These are phyloP conservation scores for Morbakka virulenta DNA, from an alignment of 30 jellyfish, hydroid and myxozoan species.

Conservation along the genomic window DNA sequence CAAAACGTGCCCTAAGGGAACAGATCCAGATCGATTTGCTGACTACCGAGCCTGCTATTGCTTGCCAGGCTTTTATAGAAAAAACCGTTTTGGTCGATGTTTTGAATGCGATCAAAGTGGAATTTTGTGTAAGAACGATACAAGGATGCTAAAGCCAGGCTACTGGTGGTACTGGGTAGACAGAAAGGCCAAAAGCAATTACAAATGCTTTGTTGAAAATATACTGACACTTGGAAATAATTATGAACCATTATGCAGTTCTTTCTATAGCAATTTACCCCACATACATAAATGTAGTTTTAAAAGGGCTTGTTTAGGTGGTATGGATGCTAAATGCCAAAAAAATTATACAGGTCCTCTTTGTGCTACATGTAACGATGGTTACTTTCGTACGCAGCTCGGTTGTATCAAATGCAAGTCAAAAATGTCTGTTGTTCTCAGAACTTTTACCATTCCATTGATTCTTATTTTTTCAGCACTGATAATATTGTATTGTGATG, in stretches of 20 bases:
- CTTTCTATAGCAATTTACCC: constrained; percentile 21
- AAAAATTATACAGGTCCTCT: constrained; percentile 19
- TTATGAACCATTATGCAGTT: constrained; percentile 5
- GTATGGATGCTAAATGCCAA: constrained; percentile 24
- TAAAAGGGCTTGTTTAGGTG: constrained; percentile 35
- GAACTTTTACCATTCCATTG: not conserved
- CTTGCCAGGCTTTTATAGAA: constrained; percentile 4
- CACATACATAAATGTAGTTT: constrained; percentile 15
- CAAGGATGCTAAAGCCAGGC: constrained; percentile 9
- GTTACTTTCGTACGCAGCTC: not conserved
- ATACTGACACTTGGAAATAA: not conserved
- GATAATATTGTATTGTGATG: constrained; percentile 2
- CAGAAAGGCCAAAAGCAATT: not conserved
- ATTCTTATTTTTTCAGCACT: not conserved
- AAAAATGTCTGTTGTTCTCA: not conserved
- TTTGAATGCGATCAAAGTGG: constrained; percentile 15
- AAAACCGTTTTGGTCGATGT: constrained; percentile 37
- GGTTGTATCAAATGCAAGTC: constrained; percentile 31
- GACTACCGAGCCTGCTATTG: constrained; percentile 42
- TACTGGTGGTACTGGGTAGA: constrained; percentile 48
- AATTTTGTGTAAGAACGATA: constrained; percentile 26
- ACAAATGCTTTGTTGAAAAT: constrained; percentile 2
- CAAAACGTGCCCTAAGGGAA: constrained; percentile 43
- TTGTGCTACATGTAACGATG: constrained; percentile 33
- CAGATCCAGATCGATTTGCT: constrained; percentile 25